Conservation (phyloP, 1,140 invertebrate genomes). For the Brachionus calyciflorus region DNA sequence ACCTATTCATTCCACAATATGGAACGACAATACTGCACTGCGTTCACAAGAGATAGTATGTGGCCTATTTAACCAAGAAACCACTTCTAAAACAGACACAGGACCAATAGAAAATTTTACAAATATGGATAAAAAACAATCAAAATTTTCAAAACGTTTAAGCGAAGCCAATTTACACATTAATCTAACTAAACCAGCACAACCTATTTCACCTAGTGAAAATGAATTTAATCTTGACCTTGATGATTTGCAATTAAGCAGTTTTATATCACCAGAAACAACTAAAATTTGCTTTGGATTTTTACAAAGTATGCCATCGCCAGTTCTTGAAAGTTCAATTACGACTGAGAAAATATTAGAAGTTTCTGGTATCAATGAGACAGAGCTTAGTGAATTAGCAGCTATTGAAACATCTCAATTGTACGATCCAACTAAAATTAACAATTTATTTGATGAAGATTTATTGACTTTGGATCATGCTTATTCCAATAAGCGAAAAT, state of each 20-base stretch:
- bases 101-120: neutral
- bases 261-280: neutral
- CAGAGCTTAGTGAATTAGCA: neutral
- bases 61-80: conserved; percentile 33
- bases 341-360: neutral
- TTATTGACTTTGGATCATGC: neutral
- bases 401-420: neutral
- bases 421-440: neutral
- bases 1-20: conserved; percentile 10
- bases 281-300: neutral
- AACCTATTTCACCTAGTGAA: neutral
- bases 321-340: neutral
- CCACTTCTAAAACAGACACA: neutral
- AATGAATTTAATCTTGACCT: neutral
- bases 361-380: neutral
- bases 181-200: neutral
- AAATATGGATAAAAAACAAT: neutral
- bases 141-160: neutral
- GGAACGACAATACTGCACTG: neutral
- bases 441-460: neutral
- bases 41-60: conserved; percentile 28
- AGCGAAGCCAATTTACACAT: neutral
- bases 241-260: neutral
- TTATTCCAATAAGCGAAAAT: neutral
- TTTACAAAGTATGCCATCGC: neutral